Evolutionary conservation across 2,113 vertebrate species (phyloP).

Genomic region (Gavia stellata): DNA sequence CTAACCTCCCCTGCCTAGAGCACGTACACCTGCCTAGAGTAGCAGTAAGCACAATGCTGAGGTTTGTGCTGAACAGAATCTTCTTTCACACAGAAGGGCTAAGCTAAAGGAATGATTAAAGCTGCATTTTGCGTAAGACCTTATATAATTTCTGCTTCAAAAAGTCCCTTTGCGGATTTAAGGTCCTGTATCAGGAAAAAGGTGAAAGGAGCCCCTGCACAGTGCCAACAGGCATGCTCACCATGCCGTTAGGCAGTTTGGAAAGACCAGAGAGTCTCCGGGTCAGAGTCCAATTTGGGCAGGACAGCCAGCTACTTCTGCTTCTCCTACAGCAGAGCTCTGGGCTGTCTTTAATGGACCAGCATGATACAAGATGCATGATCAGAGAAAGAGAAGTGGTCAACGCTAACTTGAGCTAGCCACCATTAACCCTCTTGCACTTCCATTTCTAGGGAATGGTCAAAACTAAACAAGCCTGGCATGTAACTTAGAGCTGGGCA

Average conservation of each 20-base stretch:
- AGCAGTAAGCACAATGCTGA: background rate
- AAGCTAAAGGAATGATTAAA: background rate
- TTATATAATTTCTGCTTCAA: background rate
- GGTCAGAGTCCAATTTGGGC: fast-evolving
- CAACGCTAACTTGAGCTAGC: background rate
- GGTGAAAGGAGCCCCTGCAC: background rate
- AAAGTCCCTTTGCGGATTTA: background rate
- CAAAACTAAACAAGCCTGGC: background rate
- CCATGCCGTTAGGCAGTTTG: background rate
- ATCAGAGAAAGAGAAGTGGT: background rate
- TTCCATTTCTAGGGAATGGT: background rate
- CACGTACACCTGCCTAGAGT: background rate
- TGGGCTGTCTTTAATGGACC: background rate
- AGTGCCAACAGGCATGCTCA: background rate
- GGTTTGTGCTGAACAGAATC: background rate
- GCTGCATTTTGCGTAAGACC: background rate
- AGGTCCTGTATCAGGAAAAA: background rate
- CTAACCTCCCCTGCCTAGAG: background rate
- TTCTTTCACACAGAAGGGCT: background rate
- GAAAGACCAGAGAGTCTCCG: background rate
- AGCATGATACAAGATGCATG: background rate
- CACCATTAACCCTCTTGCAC: background rate
- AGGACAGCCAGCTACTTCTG: background rate
- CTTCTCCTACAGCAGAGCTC: background rate
- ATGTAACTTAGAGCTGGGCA: background rate